A percentile compares a stretch with the other conserved stretches of the same genome.
Evolutionary conservation across 2,113 vertebrate species (phyloP).

Genomic region (Melospiza georgiana): DNA sequence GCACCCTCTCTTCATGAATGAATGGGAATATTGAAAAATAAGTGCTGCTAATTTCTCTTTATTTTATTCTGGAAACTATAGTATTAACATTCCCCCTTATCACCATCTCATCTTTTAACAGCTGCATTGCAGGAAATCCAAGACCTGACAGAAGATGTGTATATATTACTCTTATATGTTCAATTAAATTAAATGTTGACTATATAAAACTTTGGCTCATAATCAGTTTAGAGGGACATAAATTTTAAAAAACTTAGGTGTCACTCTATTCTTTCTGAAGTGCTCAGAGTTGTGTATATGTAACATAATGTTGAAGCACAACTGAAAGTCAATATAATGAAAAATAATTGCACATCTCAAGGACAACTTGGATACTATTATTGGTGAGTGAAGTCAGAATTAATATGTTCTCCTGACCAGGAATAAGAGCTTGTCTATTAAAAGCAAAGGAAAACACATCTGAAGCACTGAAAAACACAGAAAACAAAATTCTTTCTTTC

Average conservation of each 20-base stretch:
- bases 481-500: background rate
- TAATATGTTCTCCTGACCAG: background rate
- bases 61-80: background rate
- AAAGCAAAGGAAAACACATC: background rate
- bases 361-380: background rate
- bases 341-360: background rate
- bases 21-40: background rate
- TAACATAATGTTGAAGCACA: background rate
- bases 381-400: background rate
- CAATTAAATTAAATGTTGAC: slow-evolving; percentile 53
- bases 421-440: background rate
- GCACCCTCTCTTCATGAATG: background rate
- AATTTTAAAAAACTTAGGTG: background rate
- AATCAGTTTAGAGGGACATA: slow-evolving; percentile 23
- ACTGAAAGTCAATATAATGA: background rate
- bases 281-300: background rate
- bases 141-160: background rate
- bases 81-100: background rate
- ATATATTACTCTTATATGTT: background rate
- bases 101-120: background rate
- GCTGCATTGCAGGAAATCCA: background rate
- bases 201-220: slow-evolving; percentile 52
- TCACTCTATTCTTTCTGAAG: background rate
- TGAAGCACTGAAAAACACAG: background rate
- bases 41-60: background rate